Conservation (phyloP, 2,888 invertebrate species). For the Chirona hameri region DNA sequence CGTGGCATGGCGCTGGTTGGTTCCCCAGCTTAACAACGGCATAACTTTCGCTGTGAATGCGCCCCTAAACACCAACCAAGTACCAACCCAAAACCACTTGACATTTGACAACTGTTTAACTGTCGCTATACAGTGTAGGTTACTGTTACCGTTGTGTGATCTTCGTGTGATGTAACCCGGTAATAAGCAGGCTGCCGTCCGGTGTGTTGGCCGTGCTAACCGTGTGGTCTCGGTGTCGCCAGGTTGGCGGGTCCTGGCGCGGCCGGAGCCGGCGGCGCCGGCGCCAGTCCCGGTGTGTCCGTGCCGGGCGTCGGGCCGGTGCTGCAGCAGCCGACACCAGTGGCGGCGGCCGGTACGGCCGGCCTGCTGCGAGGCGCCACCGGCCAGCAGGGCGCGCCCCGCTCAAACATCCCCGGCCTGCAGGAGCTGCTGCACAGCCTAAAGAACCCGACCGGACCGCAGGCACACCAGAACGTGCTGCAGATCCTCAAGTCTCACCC, state of each 20-base stretch:
- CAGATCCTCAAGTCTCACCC: conserved; percentile 90
- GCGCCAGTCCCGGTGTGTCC: background rate
- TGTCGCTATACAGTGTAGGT: no score
- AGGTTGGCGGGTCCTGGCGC: background rate
- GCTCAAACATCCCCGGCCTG: conserved; percentile 46
- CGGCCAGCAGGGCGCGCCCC: background rate
- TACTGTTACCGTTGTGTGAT: no score
- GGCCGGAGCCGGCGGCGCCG: background rate
- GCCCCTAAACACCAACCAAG: no score
- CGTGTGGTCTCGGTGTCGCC: background rate
- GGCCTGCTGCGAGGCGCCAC: background rate
- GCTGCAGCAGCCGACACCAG: background rate
- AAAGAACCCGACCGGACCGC: conserved; percentile 81
- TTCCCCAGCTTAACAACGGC: no score
- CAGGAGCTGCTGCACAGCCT: conserved; percentile 86
- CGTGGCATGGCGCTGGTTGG: no score
- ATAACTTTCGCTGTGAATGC: no score
- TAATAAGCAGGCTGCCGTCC: no score
- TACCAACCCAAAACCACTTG: no score
- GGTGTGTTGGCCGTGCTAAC: background rate
- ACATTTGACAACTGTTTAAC: no score
- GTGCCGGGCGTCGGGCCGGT: background rate
- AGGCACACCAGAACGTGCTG: conserved; percentile 85
- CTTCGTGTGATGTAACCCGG: no score
- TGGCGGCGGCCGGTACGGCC: background rate